Conservation (phyloP, 2,797 vertebrate species). For the Tachyglossus aculeatus region DNA sequence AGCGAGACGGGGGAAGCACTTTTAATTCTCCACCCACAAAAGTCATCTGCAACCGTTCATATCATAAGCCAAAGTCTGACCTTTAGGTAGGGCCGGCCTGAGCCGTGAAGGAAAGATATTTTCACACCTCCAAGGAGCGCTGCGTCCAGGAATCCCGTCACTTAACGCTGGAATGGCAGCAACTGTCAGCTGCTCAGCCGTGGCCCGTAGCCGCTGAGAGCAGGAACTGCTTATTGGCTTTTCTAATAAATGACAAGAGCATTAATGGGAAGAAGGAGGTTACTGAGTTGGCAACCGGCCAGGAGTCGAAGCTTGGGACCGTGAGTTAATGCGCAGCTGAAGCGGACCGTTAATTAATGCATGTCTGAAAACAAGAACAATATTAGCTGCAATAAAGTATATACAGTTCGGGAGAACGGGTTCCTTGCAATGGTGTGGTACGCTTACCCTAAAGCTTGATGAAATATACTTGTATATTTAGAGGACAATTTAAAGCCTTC, state of each 20-base stretch:
- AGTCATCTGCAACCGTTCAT: background rate
- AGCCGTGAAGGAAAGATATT: background rate
- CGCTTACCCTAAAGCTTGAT: too few relatives aligned
- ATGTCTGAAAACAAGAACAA: too few relatives aligned
- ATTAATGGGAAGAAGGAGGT: background rate
- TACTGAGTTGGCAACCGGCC: background rate
- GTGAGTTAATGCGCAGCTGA: too few relatives aligned
- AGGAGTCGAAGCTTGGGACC: background rate
- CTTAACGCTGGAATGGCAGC: background rate
- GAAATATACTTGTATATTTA: too few relatives aligned
- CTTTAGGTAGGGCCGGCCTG: background rate
- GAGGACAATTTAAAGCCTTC: too few relatives aligned
- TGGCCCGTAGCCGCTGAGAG: background rate
- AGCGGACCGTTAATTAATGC: too few relatives aligned
- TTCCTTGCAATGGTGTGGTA: too few relatives aligned
- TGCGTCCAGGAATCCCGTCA: conserved; percentile 14
- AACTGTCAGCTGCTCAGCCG: rapidly evolving
- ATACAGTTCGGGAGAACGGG: too few relatives aligned
- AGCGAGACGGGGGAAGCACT: too few relatives aligned
- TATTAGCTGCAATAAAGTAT: too few relatives aligned
- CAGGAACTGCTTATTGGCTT: background rate
- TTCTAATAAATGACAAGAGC: background rate
- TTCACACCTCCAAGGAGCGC: background rate
- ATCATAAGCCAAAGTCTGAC: background rate
- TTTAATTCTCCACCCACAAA: background rate